Conservation (phyloP, 2,113 vertebrate species). For the Neotoma lepida region DNA sequence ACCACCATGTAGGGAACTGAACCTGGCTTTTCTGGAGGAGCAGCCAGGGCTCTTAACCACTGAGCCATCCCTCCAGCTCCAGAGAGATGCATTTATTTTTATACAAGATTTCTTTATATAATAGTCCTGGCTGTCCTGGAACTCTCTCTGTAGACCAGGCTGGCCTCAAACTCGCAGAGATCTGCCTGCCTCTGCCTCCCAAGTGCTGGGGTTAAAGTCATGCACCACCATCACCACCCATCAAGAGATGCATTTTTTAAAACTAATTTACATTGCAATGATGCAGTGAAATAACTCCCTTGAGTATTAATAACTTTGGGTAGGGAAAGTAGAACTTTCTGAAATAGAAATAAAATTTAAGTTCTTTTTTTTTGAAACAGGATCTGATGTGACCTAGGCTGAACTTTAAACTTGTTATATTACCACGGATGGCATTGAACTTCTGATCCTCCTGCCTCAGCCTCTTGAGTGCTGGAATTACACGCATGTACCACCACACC, state of each 20-base stretch:
- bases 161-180: too few relatives aligned
- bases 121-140: too few relatives aligned
- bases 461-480: neutral
- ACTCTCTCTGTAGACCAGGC: too few relatives aligned
- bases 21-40: neutral
- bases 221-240: too few relatives aligned
- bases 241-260: neutral
- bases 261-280: neutral
- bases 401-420: too few relatives aligned
- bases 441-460: neutral
- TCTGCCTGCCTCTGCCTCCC: too few relatives aligned
- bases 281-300: neutral
- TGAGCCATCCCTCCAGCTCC: neutral
- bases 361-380: neutral
- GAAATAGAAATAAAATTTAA: neutral
- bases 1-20: neutral
- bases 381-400: too few relatives aligned
- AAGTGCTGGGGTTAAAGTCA: too few relatives aligned
- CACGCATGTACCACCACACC: neutral
- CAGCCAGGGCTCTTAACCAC: neutral
- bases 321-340: constrained; percentile 7
- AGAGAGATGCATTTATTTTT: neutral
- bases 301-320: constrained; percentile 21
- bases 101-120: too few relatives aligned
- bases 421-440: too few relatives aligned